Percentiles rank a stretch among this genome's conserved stretches.
These are phyloP conservation scores for Ormyrus thymus DNA, from an alignment of 2,888 invertebrate genomes.

Conservation along the genomic window DNA sequence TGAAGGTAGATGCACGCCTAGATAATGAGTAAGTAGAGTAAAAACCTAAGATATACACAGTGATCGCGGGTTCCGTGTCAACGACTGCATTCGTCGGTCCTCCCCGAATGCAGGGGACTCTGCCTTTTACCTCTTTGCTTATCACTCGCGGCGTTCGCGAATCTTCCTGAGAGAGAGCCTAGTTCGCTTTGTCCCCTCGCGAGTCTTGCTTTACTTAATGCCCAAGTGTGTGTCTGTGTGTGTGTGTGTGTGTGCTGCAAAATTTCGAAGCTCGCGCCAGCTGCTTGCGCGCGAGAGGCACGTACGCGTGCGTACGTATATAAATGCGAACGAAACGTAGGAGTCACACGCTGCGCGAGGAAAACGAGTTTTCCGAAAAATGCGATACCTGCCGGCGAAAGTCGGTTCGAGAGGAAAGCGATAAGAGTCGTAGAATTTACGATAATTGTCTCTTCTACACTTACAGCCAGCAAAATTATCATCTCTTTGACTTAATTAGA, in stretches of 20 bases:
- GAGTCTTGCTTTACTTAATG: conserved; percentile 34
- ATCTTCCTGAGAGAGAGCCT: conserved; percentile 4
- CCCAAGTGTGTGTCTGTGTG: conserved; percentile 52
- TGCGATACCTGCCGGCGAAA: conserved; percentile 15
- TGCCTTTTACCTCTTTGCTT: background rate
- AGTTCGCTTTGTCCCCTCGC: background rate
- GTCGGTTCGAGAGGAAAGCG: background rate
- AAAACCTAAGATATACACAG: too few relatives aligned
- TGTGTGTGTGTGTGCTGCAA: conserved; percentile 49
- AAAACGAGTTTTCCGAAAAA: conserved; percentile 9
- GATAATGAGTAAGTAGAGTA: too few relatives aligned
- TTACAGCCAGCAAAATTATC: conserved; percentile 42
- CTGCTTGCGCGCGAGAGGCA: background rate
- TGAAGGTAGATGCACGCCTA: too few relatives aligned
- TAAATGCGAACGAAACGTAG: conserved; percentile 44
- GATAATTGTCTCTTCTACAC: conserved; percentile 29
- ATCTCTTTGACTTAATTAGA: background rate
- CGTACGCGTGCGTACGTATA: background rate
- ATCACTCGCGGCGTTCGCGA: conserved; percentile 30
- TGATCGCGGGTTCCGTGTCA: background rate
- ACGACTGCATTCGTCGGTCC: conserved; percentile 17
- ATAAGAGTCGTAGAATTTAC: background rate
- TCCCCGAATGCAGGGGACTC: background rate
- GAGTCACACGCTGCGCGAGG: conserved; percentile 37
- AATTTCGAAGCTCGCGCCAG: conserved; percentile 37